These are phyloP conservation scores for Harpagoxenus sublaevis DNA, from an alignment of 2,888 invertebrate genomes.

Conservation along the genomic window DNA sequence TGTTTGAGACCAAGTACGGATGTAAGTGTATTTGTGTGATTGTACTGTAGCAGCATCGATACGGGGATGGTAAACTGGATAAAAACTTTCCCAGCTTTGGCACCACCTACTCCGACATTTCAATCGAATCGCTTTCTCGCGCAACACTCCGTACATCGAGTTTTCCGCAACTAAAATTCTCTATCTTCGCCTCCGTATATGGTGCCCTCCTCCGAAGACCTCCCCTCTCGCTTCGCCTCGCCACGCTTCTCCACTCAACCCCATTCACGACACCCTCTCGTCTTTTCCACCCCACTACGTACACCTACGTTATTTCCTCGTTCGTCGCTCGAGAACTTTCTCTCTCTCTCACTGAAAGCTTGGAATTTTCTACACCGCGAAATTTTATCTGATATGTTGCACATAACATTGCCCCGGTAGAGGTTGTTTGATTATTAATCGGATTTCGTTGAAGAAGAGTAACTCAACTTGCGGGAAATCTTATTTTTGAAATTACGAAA, in stretches of 20 bases:
- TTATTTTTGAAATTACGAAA: not conserved
- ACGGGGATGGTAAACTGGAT: conserved; percentile 69
- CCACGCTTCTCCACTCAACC: conserved; percentile 19
- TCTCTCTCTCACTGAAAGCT: conserved; percentile 30
- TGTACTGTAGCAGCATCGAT: conserved; percentile 57
- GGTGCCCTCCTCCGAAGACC: not conserved
- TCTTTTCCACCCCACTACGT: conserved; percentile 27
- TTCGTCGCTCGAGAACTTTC: conserved; percentile 20
- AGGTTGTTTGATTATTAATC: conserved; percentile 40
- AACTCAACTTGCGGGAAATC: not conserved
- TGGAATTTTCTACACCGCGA: conserved; percentile 51
- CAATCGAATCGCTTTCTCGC: conserved; percentile 72
- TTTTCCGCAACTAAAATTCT: conserved; percentile 63
- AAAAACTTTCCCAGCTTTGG: conserved; percentile 70
- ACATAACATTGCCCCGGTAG: not conserved
- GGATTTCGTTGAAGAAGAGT: conserved; percentile 9
- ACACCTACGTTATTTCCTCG: conserved; percentile 22
- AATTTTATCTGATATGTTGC: conserved; percentile 49
- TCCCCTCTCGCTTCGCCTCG: not conserved
- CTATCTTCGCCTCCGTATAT: conserved; percentile 36
- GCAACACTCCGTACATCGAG: conserved; percentile 70
- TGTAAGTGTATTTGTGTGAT: conserved; percentile 42
- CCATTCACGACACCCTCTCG: conserved; percentile 18
- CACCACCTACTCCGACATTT: conserved; percentile 64
- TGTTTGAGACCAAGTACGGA: not conserved